These are phyloP conservation scores for Neopipo cinnamomea DNA, from an alignment of 2,113 vertebrate species.

Conservation along the genomic window DNA sequence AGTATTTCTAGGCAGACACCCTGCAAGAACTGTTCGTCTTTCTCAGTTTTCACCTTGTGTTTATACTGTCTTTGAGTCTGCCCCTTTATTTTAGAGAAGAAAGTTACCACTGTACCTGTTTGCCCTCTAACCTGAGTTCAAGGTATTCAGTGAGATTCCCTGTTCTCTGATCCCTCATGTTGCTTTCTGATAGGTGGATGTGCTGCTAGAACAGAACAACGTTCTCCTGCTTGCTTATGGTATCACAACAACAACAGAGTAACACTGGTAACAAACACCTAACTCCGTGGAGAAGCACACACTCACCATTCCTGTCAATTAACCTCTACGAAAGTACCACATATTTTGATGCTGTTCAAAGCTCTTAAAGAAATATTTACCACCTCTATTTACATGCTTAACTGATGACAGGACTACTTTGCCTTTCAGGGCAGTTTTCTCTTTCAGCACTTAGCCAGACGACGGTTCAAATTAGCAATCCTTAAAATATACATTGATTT, in stretches of 20 bases:
- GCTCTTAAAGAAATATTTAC: not conserved
- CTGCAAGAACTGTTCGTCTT: not conserved
- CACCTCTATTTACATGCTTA: not conserved
- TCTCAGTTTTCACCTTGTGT: not conserved
- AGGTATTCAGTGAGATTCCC: not conserved
- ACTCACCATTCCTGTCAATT: not conserved
- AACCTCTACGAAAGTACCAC: not conserved
- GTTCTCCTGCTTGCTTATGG: not conserved
- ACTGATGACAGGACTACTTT: not conserved
- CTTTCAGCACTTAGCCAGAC: not conserved
- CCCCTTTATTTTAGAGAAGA: not conserved
- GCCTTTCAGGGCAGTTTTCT: not conserved
- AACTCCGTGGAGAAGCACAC: not conserved
- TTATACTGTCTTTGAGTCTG: not conserved
- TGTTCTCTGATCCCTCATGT: not conserved
- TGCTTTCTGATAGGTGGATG: accelerated
- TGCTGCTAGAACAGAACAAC: not conserved
- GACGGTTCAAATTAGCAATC: not conserved
- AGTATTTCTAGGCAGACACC: not conserved
- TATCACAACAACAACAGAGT: not conserved
- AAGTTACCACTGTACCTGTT: not conserved
- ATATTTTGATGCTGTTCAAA: not conserved
- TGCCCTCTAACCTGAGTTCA: not conserved
- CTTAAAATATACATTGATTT: not conserved
- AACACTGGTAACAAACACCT: not conserved